Base-by-base conservation (phyloP, 2,888 invertebrate species). In the Pegoplata infirma region DNA sequence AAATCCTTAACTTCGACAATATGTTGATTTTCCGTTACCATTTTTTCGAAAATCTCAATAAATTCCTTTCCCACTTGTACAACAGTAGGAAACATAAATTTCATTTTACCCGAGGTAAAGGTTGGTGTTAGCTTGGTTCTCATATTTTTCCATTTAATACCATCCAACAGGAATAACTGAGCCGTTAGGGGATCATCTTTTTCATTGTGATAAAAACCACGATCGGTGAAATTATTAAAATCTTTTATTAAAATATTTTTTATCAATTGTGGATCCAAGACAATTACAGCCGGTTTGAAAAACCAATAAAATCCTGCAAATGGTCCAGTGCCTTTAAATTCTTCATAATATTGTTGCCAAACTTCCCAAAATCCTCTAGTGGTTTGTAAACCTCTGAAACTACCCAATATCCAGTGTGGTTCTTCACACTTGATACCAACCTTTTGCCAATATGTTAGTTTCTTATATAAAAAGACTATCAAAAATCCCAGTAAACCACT, bases 101-200 rank as follows among this genome's bases (percentile, higher is more conserved):
- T 86, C 84, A 86, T 86, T 81, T 85, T 86, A 0, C 84, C 86
- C 0, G 86, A 83, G 0, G 86, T 86, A 75, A 87, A 87, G 5
- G 84, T 85, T 5, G 86, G 87, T 4, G 85, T 81, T 1, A 87
- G 46, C 74, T 86, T 87, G 5, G 64, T 80, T 14, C 82, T 75
- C 82, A 82, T 82, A 59, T 87, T 77, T 81, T 86, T 12, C 85
- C 91, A 91, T 25, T 80, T 84, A 2, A 83, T 82, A 0, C 90
- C 91, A 19, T 88, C 88, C 28, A 90, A 72, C 3, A 85, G 46
- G 51, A 82, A 82, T 4, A 82, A 56, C 12, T 81, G 77, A 0
- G 80, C 82, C 1, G 82, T 51, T 2, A 82, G 44, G 0, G 82
- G 82, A 72, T 82, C 82, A 51, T 82, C 79, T 25, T 80, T 81